These are phyloP conservation scores for Apodemia duryi DNA, from an alignment of 2,888 invertebrate species.

Conservation along the genomic window DNA sequence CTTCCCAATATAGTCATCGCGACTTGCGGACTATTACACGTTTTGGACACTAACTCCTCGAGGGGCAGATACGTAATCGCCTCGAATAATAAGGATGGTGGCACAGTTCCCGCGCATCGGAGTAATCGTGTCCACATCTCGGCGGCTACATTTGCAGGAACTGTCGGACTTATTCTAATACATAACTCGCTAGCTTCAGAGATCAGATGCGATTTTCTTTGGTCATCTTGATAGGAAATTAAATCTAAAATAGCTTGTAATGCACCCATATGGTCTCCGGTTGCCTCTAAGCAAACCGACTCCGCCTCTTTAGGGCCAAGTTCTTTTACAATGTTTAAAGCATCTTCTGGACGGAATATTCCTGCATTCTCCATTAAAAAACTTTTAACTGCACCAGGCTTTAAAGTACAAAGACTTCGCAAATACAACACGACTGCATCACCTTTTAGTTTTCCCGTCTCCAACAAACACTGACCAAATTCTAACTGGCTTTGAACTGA, in stretches of 20 bases:
- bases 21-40: constrained; percentile 42
- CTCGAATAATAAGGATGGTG: constrained; percentile 51
- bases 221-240: constrained; percentile 32
- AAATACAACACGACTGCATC: constrained; percentile 52
- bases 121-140: constrained; percentile 53
- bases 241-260: constrained; percentile 50
- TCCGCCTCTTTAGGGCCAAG: constrained; percentile 52
- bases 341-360: constrained; percentile 61
- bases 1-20: constrained; percentile 46
- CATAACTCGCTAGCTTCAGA: constrained; percentile 51
- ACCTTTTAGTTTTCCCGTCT: constrained; percentile 46
- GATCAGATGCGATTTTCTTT: constrained; percentile 35
- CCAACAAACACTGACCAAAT: constrained; percentile 49
- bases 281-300: constrained; percentile 60
- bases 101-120: constrained; percentile 39
- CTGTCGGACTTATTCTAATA: constrained; percentile 47
- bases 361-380: constrained; percentile 54
- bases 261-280: constrained; percentile 59
- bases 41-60: constrained; percentile 42
- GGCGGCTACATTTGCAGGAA: constrained; percentile 42
- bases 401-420: constrained; percentile 46
- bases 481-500: constrained; percentile 40
- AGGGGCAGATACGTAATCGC: constrained; percentile 55
- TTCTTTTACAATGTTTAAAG: constrained; percentile 50
- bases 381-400: constrained; percentile 44